phyloP scores from a whole-genome alignment of 1,140 invertebrate genomes.

The Propsilocerus akamusi region DNA sequence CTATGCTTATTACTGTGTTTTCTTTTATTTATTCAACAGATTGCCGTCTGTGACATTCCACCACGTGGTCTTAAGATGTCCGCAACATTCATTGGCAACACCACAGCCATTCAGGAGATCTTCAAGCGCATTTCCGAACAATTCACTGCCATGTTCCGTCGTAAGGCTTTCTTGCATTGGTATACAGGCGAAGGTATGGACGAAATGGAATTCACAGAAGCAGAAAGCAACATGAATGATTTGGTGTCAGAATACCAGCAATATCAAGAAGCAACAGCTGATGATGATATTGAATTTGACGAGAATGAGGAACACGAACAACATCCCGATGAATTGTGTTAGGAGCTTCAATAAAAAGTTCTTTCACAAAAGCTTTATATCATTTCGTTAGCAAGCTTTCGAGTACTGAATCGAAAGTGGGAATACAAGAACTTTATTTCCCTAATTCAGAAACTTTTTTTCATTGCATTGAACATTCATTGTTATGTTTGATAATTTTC shows the following conservation, averaged over 20 bases:
- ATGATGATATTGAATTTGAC: slow-evolving; percentile 48
- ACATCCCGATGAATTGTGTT: neutral
- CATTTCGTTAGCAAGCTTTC: too few relatives aligned
- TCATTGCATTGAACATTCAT: slow-evolving; percentile 1
- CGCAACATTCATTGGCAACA: slow-evolving; percentile 47
- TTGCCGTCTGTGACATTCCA: slow-evolving; percentile 43
- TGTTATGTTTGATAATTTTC: neutral
- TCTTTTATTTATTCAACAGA: too few relatives aligned
- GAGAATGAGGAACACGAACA: slow-evolving; percentile 35
- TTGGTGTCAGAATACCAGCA: slow-evolving; percentile 78
- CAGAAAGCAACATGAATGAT: slow-evolving; percentile 63
- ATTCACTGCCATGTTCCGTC: slow-evolving; percentile 66
- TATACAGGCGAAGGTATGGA: slow-evolving; percentile 55
- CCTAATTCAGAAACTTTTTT: neutral
- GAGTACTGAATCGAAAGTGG: too few relatives aligned
- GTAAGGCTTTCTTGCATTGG: slow-evolving; percentile 39
- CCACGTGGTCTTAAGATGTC: slow-evolving; percentile 48
- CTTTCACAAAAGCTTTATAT: too few relatives aligned
- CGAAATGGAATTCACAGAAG: slow-evolving; percentile 56
- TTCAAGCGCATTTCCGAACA: slow-evolving; percentile 51
- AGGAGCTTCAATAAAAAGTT: too few relatives aligned
- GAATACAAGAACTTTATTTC: too few relatives aligned
- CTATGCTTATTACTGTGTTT: too few relatives aligned
- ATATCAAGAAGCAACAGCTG: slow-evolving; percentile 60
- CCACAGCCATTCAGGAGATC: slow-evolving; percentile 42